Conservation (phyloP, 1,140 invertebrate species). For the Augochlora pura region DNA sequence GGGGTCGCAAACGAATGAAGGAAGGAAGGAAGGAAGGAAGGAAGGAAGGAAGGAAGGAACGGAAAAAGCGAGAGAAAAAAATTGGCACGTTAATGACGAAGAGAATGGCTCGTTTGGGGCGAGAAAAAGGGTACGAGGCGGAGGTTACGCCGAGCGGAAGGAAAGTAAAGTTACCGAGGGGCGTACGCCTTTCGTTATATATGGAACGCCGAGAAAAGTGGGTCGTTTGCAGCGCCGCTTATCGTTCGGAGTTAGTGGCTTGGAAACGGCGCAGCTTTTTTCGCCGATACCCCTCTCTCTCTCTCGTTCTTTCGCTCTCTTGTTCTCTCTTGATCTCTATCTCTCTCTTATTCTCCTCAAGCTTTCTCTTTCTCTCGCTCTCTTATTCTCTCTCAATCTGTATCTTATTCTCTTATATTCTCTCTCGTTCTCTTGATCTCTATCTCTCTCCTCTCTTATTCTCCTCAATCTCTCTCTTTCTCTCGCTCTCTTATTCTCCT, state of each 20-base stretch:
- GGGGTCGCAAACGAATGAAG: background rate
- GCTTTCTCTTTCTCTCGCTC: too few species aligned
- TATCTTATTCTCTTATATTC: too few species aligned
- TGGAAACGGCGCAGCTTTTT: conserved; percentile 49
- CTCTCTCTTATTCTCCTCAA: too few species aligned
- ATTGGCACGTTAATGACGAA: conserved; percentile 45
- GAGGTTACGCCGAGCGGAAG: conserved; percentile 35
- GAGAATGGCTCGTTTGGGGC: conserved; percentile 37
- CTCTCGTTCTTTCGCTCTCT: too few species aligned
- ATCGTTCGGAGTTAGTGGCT: conserved; percentile 51
- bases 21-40: background rate
- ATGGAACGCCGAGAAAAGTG: conserved; percentile 45
- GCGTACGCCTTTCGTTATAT: conserved; percentile 33
- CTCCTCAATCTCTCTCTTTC: too few species aligned
- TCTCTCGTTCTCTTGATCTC: too few species aligned
- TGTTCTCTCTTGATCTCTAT: too few species aligned
- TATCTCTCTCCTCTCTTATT: too few species aligned
- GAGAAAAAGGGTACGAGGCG: background rate
- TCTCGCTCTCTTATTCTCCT: too few species aligned
- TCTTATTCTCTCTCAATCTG: too few species aligned
- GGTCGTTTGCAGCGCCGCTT: conserved; percentile 48
- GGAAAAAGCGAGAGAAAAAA: conserved; percentile 13
- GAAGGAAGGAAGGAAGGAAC: background rate
- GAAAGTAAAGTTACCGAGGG: conserved; percentile 41
- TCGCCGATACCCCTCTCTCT: background rate